Conservation (phyloP, 2,888 invertebrate species). For the Lochmaea crataegi region DNA sequence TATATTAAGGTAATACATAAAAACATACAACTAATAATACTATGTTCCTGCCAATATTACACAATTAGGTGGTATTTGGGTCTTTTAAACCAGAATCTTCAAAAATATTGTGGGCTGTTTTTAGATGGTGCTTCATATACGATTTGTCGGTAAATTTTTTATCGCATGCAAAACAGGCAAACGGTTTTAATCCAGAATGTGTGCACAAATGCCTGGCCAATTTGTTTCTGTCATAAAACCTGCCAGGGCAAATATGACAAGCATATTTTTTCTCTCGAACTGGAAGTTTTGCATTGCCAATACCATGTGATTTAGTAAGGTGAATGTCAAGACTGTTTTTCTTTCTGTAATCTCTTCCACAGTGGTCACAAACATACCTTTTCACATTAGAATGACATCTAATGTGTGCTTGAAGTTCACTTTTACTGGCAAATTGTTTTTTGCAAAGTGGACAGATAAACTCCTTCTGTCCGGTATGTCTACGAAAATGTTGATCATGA, state of each 20-base stretch:
- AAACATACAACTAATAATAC: not conserved
- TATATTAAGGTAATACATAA: not conserved
- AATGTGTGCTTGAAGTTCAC: slow-evolving; percentile 53
- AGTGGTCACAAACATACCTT: slow-evolving; percentile 64
- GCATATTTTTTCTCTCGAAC: slow-evolving; percentile 59
- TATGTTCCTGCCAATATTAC: not conserved
- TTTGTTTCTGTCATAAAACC: slow-evolving; percentile 56
- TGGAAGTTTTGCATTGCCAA: slow-evolving; percentile 60
- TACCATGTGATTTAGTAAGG: slow-evolving; percentile 65
- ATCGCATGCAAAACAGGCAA: slow-evolving; percentile 51
- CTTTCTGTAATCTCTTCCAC: slow-evolving; percentile 67
- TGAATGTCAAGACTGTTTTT: slow-evolving; percentile 63
- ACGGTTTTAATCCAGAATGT: slow-evolving; percentile 55
- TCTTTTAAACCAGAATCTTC: slow-evolving; percentile 18
- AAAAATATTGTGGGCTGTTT: slow-evolving; percentile 35
- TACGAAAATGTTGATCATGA: slow-evolving; percentile 52
- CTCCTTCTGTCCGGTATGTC: slow-evolving; percentile 54
- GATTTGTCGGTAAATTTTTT: slow-evolving; percentile 56
- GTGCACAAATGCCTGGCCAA: slow-evolving; percentile 55
- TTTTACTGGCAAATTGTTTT: slow-evolving; percentile 52
- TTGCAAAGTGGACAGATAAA: slow-evolving; percentile 54
- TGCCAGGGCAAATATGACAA: slow-evolving; percentile 61
- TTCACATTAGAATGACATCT: slow-evolving; percentile 53
- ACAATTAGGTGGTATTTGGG: not conserved
- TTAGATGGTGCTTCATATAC: slow-evolving; percentile 54